A percentile compares a stretch with the other conserved stretches of the same genome.
phyloP scores from a whole-genome alignment of 2,888 invertebrate species.

The Lissonota sp. region DNA sequence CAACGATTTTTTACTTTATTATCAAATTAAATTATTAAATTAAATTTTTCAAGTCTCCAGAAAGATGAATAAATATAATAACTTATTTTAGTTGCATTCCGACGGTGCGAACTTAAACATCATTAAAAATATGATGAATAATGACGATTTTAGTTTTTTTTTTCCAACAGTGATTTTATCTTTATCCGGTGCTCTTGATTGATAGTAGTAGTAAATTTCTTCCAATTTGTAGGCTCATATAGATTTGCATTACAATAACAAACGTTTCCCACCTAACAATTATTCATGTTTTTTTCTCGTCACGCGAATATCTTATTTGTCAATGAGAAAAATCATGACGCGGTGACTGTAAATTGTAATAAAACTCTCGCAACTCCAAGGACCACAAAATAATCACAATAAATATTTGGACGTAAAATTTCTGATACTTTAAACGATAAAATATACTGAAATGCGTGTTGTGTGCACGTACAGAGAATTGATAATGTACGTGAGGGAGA shows the following conservation, averaged over 20 bases:
- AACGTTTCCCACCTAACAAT: not conserved
- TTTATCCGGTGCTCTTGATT: not conserved
- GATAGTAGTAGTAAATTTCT: not conserved
- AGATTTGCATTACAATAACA: not conserved
- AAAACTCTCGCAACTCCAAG: constrained; percentile 72
- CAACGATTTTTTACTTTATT: no score
- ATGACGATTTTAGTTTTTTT: no score
- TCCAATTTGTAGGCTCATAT: not conserved
- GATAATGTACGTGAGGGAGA: no score
- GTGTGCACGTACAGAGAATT: constrained; percentile 13
- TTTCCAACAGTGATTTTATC: no score
- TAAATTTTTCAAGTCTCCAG: no score
- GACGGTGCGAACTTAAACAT: no score
- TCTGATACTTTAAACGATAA: constrained; percentile 28
- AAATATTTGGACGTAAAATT: constrained; percentile 65
- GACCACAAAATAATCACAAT: constrained; percentile 77
- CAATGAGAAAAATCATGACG: not conserved
- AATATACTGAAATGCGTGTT: constrained; percentile 33
- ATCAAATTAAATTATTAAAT: no score
- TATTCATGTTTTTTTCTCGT: not conserved
- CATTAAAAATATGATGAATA: no score
- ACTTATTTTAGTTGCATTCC: no score
- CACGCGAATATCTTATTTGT: not conserved
- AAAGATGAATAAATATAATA: no score
- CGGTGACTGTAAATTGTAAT: not conserved